Conservation (phyloP, 2,888 invertebrate genomes). For the Neocrepidodera transversa region DNA sequence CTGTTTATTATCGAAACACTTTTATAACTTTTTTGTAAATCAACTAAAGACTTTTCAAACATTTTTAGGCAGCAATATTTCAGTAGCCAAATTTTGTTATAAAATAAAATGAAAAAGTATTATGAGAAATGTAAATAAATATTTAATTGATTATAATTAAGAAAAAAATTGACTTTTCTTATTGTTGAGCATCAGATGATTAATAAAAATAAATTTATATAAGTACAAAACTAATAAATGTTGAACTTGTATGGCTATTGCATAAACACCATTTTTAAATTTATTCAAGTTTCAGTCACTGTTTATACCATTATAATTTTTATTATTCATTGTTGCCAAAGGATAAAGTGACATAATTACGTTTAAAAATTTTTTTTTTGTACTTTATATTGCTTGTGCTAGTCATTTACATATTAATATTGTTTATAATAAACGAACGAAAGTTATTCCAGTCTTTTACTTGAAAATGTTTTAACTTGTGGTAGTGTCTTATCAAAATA, state of each 20-base stretch:
- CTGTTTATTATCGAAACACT: too few relatives aligned
- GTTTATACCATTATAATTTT: too few relatives aligned
- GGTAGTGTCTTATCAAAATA: too few relatives aligned
- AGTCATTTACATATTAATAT: slow-evolving; percentile 54
- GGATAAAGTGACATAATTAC: too few relatives aligned
- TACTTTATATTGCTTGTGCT: slow-evolving; percentile 48
- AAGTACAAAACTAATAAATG: slow-evolving; percentile 6
- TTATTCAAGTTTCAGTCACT: too few relatives aligned
- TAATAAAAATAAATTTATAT: neutral
- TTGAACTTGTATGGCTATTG: slow-evolving; percentile 3
- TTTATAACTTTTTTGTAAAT: too few relatives aligned
- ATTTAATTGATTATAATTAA: neutral
- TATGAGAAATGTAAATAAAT: too few relatives aligned
- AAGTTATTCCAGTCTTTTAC: slow-evolving; percentile 15
- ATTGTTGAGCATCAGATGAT: slow-evolving; percentile 2
- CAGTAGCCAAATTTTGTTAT: too few relatives aligned
- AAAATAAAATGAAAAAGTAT: too few relatives aligned
- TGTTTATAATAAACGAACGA: slow-evolving; percentile 46
- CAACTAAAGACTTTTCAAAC: too few relatives aligned
- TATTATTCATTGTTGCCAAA: slow-evolving; percentile 3
- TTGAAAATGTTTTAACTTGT: slow-evolving; percentile 1
- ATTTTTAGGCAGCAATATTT: too few relatives aligned
- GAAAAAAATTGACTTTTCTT: neutral
- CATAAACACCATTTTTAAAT: neutral
- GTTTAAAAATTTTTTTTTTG: too few relatives aligned